Conservation (phyloP, 2,888 invertebrate species). For the Stegana nigrithorax region DNA sequence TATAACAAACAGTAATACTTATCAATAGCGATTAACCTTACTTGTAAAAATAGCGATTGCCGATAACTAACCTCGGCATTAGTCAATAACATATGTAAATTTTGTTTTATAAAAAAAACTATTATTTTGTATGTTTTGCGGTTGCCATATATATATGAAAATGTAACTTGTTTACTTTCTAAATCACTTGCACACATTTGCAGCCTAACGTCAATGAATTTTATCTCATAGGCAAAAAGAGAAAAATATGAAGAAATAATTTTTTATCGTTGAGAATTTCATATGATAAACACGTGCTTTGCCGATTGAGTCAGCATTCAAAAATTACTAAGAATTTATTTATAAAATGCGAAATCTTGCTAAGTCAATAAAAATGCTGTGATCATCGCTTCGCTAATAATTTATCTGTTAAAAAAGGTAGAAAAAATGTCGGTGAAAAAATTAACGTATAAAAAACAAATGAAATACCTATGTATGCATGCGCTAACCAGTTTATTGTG, state of each 20-base stretch:
- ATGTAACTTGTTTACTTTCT: conserved; percentile 36
- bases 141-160: not conserved
- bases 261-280: no score
- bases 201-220: no score
- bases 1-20: not conserved
- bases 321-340: conserved; percentile 28
- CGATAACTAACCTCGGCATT: conserved; percentile 24
- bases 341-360: conserved; percentile 27
- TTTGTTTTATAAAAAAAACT: conserved; percentile 29
- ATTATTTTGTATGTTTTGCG: not conserved
- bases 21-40: not conserved
- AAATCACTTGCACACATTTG: conserved; percentile 40
- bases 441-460: no score
- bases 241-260: not conserved
- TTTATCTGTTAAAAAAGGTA: no score
- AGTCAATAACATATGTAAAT: conserved; percentile 18
- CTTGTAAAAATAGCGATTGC: conserved; percentile 19
- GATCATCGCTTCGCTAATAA: not conserved
- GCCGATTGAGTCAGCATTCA: not conserved
- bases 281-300: not conserved
- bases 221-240: conserved; percentile 10
- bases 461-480: no score
- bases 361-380: conserved; percentile 30
- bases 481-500: no score
- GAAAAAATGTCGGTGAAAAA: no score